Evolutionary conservation across 1,140 invertebrate species (phyloP).

Genomic region (Zaprionus taronus): DNA sequence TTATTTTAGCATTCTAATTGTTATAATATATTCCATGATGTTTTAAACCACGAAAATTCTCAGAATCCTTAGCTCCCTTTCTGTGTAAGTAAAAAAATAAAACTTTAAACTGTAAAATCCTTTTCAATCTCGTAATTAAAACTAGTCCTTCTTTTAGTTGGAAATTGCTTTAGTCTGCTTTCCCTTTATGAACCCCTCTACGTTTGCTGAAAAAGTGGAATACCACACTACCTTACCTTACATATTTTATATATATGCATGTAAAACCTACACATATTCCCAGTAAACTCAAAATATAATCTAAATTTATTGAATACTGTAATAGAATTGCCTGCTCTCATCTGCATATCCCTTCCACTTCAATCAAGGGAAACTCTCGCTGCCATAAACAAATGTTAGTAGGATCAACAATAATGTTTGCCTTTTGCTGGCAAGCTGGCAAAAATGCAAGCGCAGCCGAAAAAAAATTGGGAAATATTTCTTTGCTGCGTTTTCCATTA

Average conservation of each 20-base stretch:
- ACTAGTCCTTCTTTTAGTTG: too few relatives aligned
- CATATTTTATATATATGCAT: neutral
- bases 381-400: constrained; percentile 1
- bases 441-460: neutral
- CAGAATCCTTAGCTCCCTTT: too few relatives aligned
- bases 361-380: neutral
- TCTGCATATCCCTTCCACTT: neutral
- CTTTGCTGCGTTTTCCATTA: constrained; percentile 9
- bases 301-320: constrained; percentile 4
- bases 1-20: too few relatives aligned
- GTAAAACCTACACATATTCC: neutral
- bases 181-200: too few relatives aligned
- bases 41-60: too few relatives aligned
- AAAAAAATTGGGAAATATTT: constrained; percentile 4
- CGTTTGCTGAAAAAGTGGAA: too few relatives aligned
- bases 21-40: too few relatives aligned
- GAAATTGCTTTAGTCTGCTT: neutral
- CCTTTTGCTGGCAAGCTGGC: neutral
- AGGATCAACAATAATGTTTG: constrained; percentile 1
- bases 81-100: too few relatives aligned
- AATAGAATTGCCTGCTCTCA: neutral
- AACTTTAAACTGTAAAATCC: too few relatives aligned
- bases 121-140: too few relatives aligned
- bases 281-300: neutral
- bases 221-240: too few relatives aligned